These are phyloP conservation scores for Columba livia DNA, from an alignment of 2,113 vertebrate species.

Conservation along the genomic window DNA sequence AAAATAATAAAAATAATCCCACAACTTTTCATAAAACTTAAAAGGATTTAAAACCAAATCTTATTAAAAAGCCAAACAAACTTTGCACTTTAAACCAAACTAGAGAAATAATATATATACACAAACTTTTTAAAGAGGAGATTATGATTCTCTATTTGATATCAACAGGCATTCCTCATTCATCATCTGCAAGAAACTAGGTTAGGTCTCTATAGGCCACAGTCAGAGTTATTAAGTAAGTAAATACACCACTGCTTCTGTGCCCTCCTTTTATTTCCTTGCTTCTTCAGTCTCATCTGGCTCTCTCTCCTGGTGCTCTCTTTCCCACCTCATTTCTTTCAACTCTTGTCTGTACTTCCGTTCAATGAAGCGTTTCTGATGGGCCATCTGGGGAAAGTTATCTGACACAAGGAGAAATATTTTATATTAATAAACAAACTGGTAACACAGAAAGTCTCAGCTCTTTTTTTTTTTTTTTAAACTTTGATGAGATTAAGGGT, in stretches of 20 bases:
- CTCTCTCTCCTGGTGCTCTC: constrained; percentile 93
- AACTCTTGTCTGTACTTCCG: constrained; percentile 98
- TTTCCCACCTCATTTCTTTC: constrained; percentile 98
- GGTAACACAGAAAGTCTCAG: constrained; percentile 8
- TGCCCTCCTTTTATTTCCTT: constrained; percentile 80
- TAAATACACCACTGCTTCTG: constrained; percentile 49
- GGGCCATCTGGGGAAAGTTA: constrained; percentile 99
- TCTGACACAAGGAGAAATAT: constrained; percentile 83
- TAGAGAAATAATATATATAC: background rate
- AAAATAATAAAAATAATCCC: constrained; percentile 45
- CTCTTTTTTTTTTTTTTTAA: background rate
- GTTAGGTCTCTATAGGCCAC: constrained; percentile 61
- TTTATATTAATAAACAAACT: constrained; percentile 74
- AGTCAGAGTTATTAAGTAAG: constrained; percentile 69
- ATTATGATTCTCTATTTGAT: constrained; percentile 49
- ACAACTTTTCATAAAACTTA: constrained; percentile 42
- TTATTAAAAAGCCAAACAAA: constrained; percentile 41
- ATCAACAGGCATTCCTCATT: constrained; percentile 64
- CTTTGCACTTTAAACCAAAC: constrained; percentile 38
- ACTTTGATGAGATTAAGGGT: background rate
- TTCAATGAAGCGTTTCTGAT: constrained; percentile 99
- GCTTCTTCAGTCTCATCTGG: constrained; percentile 86
- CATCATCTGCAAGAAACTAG: constrained; percentile 65
- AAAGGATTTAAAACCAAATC: constrained; percentile 27
- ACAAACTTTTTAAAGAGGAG: background rate